Base-by-base conservation (phyloP, 64 coral and sea anemone genomes). In the Cladopsammia gracilis region DNA sequence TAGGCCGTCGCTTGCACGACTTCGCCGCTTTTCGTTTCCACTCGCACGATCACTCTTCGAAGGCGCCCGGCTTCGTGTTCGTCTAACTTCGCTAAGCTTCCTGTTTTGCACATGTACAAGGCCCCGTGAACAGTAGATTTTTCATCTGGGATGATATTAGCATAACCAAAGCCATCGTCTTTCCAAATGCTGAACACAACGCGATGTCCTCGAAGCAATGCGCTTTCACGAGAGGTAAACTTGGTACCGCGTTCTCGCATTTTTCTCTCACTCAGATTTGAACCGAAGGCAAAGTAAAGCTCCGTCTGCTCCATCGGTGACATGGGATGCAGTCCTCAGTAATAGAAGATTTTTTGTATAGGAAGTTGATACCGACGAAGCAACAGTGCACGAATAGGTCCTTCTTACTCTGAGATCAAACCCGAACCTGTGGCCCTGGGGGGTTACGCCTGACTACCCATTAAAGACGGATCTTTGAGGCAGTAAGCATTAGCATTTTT, bases 201-300 rank as follows among this genome's bases (percentile, higher is more conserved):
- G 2, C 78, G 77, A 68, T 68, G 85, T 18, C 87, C 71, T 25
- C 49, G 57, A 19, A 90, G 82, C 4, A 62, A 10, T 34, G 87
- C 93, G 2, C 86, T 10, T 64, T 95, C 93, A 14, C 87, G 93
- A 4, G 69, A 73, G 15, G 56, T 1, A 7, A 90, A 94, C 4
- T 72, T 42, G 19, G 86, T 60, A 8, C 77, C 93, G 22, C 87
- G 87, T 47, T 89, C 77, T 25, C 50, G 62, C 87, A 86, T 90
- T 77, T 73, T 71, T 58, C 79, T 89, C 14, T 71, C 48, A 69
- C 93, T 95, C 48, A 90, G 24, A 24, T 95, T 95, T 47, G 68
- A 89, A 8, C 44, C 93, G n/a, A 85, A 90, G 1, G 66, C 78
- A 23, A 95, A 95, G 52, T 95, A 95, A 7, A 95, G 75, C 79